A percentile compares a stretch with the other conserved stretches of the same genome.
Conservation (phyloP, 2,113 vertebrate genomes). For the Calyptommatus sinebrachiatus region DNA sequence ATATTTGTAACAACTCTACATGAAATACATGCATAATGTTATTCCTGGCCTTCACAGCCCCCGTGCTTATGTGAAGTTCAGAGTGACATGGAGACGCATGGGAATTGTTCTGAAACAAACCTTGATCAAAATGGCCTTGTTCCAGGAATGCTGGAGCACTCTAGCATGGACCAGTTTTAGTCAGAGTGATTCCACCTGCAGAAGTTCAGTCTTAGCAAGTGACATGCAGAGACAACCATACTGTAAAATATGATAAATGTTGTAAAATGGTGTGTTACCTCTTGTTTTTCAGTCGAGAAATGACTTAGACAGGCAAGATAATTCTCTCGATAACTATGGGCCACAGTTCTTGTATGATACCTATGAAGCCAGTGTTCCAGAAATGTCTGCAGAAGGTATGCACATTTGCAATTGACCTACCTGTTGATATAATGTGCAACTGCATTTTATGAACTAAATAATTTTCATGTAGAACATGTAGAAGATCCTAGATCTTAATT, state of each 20-base stretch:
- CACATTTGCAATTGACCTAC: background rate
- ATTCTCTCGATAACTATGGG: constrained; percentile 79
- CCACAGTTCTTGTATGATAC: constrained; percentile 88
- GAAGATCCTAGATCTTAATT: background rate
- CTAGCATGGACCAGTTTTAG: no score
- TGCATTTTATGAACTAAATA: background rate
- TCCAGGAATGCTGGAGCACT: no score
- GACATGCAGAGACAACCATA: no score
- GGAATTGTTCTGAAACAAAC: no score
- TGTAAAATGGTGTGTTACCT: constrained; percentile 8
- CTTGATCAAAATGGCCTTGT: no score
- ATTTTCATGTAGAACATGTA: background rate
- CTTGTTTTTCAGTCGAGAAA: constrained; percentile 79
- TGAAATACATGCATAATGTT: no score
- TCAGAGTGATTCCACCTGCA: no score
- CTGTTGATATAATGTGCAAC: background rate
- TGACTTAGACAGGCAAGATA: constrained; percentile 79
- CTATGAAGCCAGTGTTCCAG: constrained; percentile 85
- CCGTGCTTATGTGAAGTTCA: no score
- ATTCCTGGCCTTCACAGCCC: no score
- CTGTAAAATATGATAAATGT: background rate
- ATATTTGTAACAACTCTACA: no score
- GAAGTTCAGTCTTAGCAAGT: no score
- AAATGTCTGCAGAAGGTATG: constrained; percentile 90
- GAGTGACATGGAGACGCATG: no score